phyloP scores from a whole-genome alignment of 2,797 vertebrate genomes.

The Neoniphon sammara region DNA sequence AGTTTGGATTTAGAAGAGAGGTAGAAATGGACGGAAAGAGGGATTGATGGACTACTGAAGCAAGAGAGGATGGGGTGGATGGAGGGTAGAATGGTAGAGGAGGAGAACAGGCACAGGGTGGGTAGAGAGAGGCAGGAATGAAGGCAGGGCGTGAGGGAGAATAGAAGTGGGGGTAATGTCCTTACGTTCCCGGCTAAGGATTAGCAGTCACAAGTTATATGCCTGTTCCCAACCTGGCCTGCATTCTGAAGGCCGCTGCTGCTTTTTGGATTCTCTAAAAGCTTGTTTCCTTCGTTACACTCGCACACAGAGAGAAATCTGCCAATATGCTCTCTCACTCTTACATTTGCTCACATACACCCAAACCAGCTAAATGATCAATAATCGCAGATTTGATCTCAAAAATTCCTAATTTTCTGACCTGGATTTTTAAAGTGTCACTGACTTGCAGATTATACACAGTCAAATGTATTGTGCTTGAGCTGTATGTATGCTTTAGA shows the following conservation, averaged over 20 bases:
- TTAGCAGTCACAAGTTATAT: constrained; percentile 80
- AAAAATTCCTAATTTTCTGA: too few relatives aligned
- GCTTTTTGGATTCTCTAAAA: constrained; percentile 22
- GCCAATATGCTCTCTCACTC: neutral
- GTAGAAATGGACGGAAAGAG: neutral
- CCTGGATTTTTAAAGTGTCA: too few relatives aligned
- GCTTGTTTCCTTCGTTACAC: neutral
- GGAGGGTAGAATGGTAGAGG: neutral
- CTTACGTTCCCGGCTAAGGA: constrained; percentile 72
- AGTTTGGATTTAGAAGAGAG: neutral
- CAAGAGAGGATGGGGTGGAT: neutral
- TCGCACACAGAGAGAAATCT: neutral
- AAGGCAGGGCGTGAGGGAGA: constrained; percentile 28
- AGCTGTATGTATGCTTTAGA: neutral
- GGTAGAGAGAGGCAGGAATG: constrained; percentile 25
- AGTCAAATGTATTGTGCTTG: too few relatives aligned
- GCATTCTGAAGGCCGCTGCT: constrained; percentile 39
- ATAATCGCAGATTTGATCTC: neutral
- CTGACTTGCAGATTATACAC: too few relatives aligned
- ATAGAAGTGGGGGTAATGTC: constrained; percentile 18
- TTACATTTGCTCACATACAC: neutral
- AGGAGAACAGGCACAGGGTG: neutral
- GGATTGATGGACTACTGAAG: neutral
- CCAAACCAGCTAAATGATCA: neutral
- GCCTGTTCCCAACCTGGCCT: constrained; percentile 47